Base-by-base conservation (phyloP, 2,113 vertebrate species). In the Hipposideros armiger region DNA sequence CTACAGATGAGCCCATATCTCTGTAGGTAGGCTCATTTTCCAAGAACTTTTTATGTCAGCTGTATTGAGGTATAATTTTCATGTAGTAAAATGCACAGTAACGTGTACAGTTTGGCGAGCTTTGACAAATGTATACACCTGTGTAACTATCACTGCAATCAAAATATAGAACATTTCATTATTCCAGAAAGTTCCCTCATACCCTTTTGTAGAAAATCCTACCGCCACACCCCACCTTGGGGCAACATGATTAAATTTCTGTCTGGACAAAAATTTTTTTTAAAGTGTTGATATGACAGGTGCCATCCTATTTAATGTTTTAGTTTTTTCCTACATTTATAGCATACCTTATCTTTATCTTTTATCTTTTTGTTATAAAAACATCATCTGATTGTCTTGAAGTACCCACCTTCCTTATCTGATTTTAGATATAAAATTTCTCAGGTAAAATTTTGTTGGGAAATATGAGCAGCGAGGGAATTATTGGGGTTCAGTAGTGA, bases 341-440 rank as follows among this genome's bases (percentile, higher is more conserved):
- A 50, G 30, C 62, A 91, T 11, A 96, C 58, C 11, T 66, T 87
- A 30, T 60, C 24, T 28, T 64, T 87, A 28, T 17, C 24, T 26
- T 17, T 70, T 45, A 90, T 69, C 58, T 93, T 93, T 67, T 69
- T 96, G 45, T 81, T 89, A 66, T 17, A 73, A 96, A 78, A 28
- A 73, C 17, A 87, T 69, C 56, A 32, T 70, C 16, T 50, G 50
- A 42, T n/a, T 93, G 62, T 88, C 24, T 70, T 89, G 70, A 76
- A 94, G 58, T 81, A 67, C 9, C 86, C 84, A 16, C 54, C 15
- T 64, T 70, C 40, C 56, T 76, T 89, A 50, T 60, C 16, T 80
- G 20, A 67, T 45, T 83, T 89, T 90, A 73, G 73, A 56, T 92
- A 2, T 76, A 91, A 93, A 85, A 85, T 86, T 93, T 87, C 56